Evolutionary conservation across 2,113 vertebrate genomes (phyloP).

Genomic region (Ciconia maguari): DNA sequence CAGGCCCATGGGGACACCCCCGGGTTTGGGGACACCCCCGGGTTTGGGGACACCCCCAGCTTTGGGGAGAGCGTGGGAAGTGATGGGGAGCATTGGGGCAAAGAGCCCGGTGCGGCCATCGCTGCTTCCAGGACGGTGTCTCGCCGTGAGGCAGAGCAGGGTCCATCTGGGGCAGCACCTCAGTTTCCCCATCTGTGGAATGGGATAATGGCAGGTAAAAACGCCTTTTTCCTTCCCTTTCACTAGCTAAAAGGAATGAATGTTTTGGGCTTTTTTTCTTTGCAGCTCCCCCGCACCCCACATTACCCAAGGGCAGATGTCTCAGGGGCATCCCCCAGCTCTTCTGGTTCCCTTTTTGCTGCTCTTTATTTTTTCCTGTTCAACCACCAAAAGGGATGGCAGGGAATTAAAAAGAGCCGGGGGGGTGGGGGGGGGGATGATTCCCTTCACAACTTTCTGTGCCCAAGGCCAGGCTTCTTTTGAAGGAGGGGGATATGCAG

Average conservation of each 20-base stretch:
- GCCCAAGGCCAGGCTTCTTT: not conserved
- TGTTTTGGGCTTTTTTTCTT: not conserved
- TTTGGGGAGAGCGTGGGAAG: not conserved
- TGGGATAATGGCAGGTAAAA: not conserved
- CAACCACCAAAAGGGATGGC: not conserved
- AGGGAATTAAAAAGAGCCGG: not conserved
- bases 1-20: not conserved
- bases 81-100: not conserved
- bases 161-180: not conserved
- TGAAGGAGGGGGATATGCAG: not conserved
- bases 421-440: too few species aligned
- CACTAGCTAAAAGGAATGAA: not conserved
- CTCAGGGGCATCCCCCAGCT: not conserved
- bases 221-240: not conserved
- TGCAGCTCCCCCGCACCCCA: fast-evolving
- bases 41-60: fast-evolving
- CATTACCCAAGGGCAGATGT: not conserved
- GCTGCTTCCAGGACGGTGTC: not conserved
- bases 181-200: not conserved
- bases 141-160: not conserved
- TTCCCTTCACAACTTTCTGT: not conserved
- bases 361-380: not conserved
- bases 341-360: not conserved
- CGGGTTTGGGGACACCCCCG: fast-evolving
- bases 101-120: fast-evolving